Base-by-base conservation (phyloP, 2,113 vertebrate species). In the Oplegnathus fasciatus region DNA sequence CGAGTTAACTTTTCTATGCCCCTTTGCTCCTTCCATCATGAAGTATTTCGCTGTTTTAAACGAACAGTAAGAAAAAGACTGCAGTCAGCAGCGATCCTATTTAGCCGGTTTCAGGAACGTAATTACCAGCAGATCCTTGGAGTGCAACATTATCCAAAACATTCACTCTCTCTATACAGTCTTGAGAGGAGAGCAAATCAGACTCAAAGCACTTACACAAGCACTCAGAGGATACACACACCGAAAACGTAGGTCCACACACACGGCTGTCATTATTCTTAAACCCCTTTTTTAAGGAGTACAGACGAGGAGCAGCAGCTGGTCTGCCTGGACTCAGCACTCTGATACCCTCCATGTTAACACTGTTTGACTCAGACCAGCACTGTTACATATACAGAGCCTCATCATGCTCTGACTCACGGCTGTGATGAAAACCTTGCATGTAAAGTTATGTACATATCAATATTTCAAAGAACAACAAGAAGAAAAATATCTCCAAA, bases 61-160 rank as follows among this genome's bases (percentile, higher is more conserved):
- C 0, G 11, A 76, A 72, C 34, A 68, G 65, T 26, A 17, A 30
- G 18, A n/a, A 67, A 64, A 78, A 50, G 32, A 15, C 73, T 32
- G 69, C 72, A 74, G 78, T 75, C 83, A 52, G 79, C 76, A 42
- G 26, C 20, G 7, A 22, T 70, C 37, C 28, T 58, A n/a, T 76
- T 70, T 61, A 77, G 57, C 34, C 17, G 0, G 32, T 10, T 71
- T 78, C 60, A 42, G 74, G 44, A 30, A 80, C 74, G 82, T 89
- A 87, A 90, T 91, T 90, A 87, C 70, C 34, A 58, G 80, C 82
- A 5, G 74, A 83, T 76, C 79, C 60, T 83, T 50, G 48, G 55
- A 86, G 87, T 54, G 83, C 75, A 61, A 65, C 76, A 83, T 88
- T 85, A 89, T 89, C 87, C 80, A 84, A 82, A 89, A 88, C 82